These are phyloP conservation scores for Chlamydotis undulata DNA, from an alignment of 2,113 vertebrate species.

Conservation along the genomic window DNA sequence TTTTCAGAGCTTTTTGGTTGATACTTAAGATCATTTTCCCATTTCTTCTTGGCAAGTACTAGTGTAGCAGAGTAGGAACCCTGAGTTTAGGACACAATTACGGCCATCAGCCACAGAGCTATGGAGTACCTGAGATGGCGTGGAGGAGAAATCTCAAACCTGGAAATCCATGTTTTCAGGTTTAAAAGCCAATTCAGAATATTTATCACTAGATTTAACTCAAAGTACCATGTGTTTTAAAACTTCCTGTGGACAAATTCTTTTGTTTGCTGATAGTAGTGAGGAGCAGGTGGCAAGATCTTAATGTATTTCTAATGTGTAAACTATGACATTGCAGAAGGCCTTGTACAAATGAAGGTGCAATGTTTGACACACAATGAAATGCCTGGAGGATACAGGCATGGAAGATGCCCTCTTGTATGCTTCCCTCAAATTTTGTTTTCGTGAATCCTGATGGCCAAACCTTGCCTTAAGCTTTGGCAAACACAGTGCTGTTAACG, in stretches of 20 bases:
- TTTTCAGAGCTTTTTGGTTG: background rate
- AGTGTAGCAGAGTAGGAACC: background rate
- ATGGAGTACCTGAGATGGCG: background rate
- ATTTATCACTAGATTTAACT: background rate
- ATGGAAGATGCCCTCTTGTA: background rate
- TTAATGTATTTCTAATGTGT: background rate
- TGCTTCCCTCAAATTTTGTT: background rate
- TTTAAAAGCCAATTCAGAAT: background rate
- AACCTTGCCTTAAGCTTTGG: background rate
- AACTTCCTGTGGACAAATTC: background rate
- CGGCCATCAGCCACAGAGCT: background rate
- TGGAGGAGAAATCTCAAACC: background rate
- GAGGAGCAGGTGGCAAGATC: background rate
- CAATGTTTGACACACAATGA: background rate
- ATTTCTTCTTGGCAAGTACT: background rate
- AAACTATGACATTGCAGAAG: background rate
- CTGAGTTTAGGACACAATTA: background rate
- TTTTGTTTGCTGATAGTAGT: background rate
- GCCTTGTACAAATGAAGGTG: background rate
- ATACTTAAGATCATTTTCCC: background rate
- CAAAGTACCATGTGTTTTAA: background rate
- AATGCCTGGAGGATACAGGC: background rate
- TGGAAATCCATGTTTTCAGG: background rate
- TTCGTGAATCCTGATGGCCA: background rate
- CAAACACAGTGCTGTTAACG: background rate